Percentiles rank a stretch among this genome's conserved stretches.
phyloP scores from a whole-genome alignment of 2,888 invertebrate species.

The Acrobasis consociella region DNA sequence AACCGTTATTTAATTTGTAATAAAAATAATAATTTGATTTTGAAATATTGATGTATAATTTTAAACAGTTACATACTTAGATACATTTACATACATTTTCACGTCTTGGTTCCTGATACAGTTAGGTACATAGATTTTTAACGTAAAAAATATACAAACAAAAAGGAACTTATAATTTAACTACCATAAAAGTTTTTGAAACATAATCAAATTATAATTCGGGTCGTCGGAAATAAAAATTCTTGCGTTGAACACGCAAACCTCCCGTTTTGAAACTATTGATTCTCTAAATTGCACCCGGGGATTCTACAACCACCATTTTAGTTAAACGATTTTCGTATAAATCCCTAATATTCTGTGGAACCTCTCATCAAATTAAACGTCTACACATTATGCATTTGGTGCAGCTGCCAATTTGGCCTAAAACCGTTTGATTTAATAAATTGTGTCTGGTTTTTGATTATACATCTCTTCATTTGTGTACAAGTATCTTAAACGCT shows the following conservation, averaged over 20 bases:
- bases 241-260: conserved; percentile 34
- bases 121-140: too few species aligned
- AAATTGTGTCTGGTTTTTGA: conserved; percentile 57
- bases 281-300: conserved; percentile 49
- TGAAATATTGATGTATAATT: too few species aligned
- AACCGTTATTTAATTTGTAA: too few species aligned
- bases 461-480: conserved; percentile 43
- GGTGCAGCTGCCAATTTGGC: conserved; percentile 66
- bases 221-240: conserved; percentile 25
- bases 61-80: too few species aligned
- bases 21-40: too few species aligned
- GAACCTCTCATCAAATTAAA: conserved; percentile 76
- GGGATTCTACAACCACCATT: conserved; percentile 58
- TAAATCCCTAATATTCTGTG: conserved; percentile 62
- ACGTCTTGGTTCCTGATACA: too few species aligned
- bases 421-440: conserved; percentile 66
- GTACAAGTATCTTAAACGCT: conserved; percentile 7
- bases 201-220: conserved; percentile 4
- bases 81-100: too few species aligned
- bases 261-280: conserved; percentile 24
- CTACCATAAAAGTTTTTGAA: neutral
- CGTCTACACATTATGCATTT: conserved; percentile 75
- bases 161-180: too few species aligned
- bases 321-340: conserved; percentile 71
- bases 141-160: too few species aligned